Base-by-base conservation (phyloP, 92 coral and sea anemone genomes). In the Umimayanthus chanpuru region DNA sequence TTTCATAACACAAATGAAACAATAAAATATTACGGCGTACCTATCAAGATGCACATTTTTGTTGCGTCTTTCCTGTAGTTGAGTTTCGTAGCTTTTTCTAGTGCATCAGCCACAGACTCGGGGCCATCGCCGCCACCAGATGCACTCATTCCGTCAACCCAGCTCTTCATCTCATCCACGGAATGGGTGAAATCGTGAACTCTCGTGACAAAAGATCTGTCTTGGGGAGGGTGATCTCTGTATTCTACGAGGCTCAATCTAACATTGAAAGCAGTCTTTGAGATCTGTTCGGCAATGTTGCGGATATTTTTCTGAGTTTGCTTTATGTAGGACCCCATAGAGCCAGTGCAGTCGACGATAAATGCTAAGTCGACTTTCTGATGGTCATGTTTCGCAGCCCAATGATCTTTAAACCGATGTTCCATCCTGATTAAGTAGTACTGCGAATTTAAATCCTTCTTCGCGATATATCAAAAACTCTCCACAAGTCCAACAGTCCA, bases 161-260 rank as follows among this genome's bases (percentile, higher is more conserved):
- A 97, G 28, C 49, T 76, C 86, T 95, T 97, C 98, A 97, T 97
- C 23, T 95, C 99, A 47, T 74, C 58, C 15, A 97, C 85, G 28
- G 85, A 86, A 40, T 15, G 28, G 14, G 99, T 97, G 36, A 97
- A 95, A 88, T 95, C 98, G 76, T 97, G 90, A 44, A 80, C 88
- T n/a, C 92, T 89, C 11, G 94, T 94, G 40, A 93, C 87, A 72
- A 92, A 97, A 43, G 93, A 85, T 16, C 36, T 49, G 85, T 95
- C 99, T 72, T 95, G 98, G 0, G 98, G 98, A 0, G 98, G 99
- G 78, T 97, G 99, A 50, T 97, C 99, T 38, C 96, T 88, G 92
- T 97, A 97, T 75, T 97, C 98, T 0, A 97, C 90, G 82, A 97
- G 90, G 10, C 93, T 96, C 39, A 97, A 90, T 47, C 72, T 89